Base-by-base conservation (phyloP, 2,797 vertebrate genomes). In the Coregonus suidteri region DNA sequence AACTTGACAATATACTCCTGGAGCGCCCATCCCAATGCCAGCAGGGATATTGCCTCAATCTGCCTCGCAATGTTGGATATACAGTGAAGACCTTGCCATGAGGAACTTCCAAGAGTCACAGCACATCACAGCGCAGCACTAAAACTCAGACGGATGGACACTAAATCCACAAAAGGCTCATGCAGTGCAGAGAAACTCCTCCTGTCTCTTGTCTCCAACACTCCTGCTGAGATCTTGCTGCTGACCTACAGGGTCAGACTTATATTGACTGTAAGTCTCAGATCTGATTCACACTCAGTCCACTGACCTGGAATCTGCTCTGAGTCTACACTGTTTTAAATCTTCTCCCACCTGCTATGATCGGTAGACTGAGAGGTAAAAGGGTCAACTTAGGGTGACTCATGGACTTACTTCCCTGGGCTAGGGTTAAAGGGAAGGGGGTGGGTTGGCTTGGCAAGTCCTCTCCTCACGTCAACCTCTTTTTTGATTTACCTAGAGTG, bases 231-330 rank as follows among this genome's bases (percentile, higher is more conserved):
- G 81, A 77, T 83, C 52, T 59, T 4, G n/a, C 18, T 1, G 25
- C 77, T 11, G 79, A 84, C 81, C 74, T 37, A 25, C 6, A 65
- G 31, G 6, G 6, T 20, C n/a, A 7, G 56, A 62, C 6, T 20
- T n/a, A 37, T 52, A 62, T 62, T 41, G 1, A 66, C 47, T 71
- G 75, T 52, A 71, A 74, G 30, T 51, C 76, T 81, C 74, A 62
- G 82, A 85, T 86, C 82, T 79, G 88, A 91, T 88, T 86, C 86
- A 87, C 79, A 64, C 79, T 81, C 79, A 70, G 78, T 82, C 74
- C 77, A 84, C 75, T 86, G 85, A 89, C 83, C 87, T 73, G 0
- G 83, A 74, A 81, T 80, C 75, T 72, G 79, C 77, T 18, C 56
- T 20, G 56, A 20, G 7, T 59, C 56, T 75, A 79, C 67, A 14